Base-by-base conservation (phyloP, 2,113 vertebrate species). In the Zingel zingel region DNA sequence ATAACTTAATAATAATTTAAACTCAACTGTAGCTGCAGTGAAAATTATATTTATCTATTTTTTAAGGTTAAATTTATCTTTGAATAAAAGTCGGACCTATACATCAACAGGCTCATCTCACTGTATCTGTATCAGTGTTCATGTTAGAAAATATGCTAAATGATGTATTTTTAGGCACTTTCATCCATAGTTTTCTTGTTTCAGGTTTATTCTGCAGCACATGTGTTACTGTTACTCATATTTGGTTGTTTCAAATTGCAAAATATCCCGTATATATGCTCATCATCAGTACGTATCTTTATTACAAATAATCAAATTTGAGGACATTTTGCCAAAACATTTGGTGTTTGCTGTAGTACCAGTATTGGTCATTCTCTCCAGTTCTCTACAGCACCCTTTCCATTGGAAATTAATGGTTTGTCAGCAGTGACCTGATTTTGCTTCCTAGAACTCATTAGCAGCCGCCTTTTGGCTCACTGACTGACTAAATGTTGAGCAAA, bases 371-470 rank as follows among this genome's bases (percentile, higher is more conserved):
- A 0, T 45, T 72, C 25, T 74, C 39, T 48, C 58, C 51, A 21
- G 27, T 45, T 72, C 25, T 74, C 39, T 48, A 63, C 51, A 21
- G 27, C 39, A 14, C 30, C 61, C 43, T 53, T 62, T 85, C 33
- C 39, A 53, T 2, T 72, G 54, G 54, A 81, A 56, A 74, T 61
- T 78, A 75, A 83, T 79, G 66, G 48, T 16, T 56, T 68, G 57
- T 73, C 74, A 84, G 56, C 81, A 36, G 68, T 70, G 82, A 51
- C 57, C 76, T 77, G 64, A 67, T 82, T 89, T 79, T 63, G 13
- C 62, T 66, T 75, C 75, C 73, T 61, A 75, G 77, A 82, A 82
- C 72, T 84, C 87, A 86, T 89, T 84, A 86, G 73, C 53, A 5
- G 33, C 25, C 58, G 61, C 67, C 68, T 87, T 83, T 83, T 58